Base-by-base conservation (phyloP, 2,797 vertebrate genomes). In the Rhinogobio ventralis region DNA sequence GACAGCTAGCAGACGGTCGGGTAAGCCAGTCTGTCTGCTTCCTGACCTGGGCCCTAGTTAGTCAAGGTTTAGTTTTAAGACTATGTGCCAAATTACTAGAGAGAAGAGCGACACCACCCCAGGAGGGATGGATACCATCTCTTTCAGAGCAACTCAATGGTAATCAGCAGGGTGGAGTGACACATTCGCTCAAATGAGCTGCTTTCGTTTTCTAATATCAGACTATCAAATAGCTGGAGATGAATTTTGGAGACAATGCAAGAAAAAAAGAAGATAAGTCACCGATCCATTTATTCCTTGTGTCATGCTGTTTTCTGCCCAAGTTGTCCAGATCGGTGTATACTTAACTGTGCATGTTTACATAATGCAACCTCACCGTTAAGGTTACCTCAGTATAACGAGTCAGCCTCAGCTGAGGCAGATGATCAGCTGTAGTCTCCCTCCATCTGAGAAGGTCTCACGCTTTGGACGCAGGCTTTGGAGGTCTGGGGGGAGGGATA, bases 161-260 rank as follows among this genome's bases (percentile, higher is more conserved):
- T 82, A 72, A 68, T 77, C 83, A 81, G 49, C 62, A 64, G 79
- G 85, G 84, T 86, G 66, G 74, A 86, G 80, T 83, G 76, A 84
- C 42, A 79, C 51, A 71, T 71, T 76, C 53, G 49, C 76, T 28
- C 7, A 64, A 81, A 73, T 85, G 66, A 88, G 73, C 25, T 19
- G n/a, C 20, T 55, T 84, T 60, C 36, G 10, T 85, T 45, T 80
- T 86, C 74, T 30, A 19, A 8, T 68, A 42, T 83, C 81, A 78
- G 57, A 66, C 33, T 83, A 66, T 86, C 67, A 82, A 67, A 78
- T 79, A 78, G 64, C 82, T 84, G 25, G 64, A 78, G 39, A 78
- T 84, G 73, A 77, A 68, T 84, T 14, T 45, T 42, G 13, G 20
- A 25, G 74, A 69, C 53, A 84, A 45, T 11, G 64, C 36, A 30